Percentiles rank a stretch among this genome's conserved stretches.
These are phyloP conservation scores for Bryconaethiops microstoma DNA, from an alignment of 2,797 vertebrate species.

Conservation along the genomic window DNA sequence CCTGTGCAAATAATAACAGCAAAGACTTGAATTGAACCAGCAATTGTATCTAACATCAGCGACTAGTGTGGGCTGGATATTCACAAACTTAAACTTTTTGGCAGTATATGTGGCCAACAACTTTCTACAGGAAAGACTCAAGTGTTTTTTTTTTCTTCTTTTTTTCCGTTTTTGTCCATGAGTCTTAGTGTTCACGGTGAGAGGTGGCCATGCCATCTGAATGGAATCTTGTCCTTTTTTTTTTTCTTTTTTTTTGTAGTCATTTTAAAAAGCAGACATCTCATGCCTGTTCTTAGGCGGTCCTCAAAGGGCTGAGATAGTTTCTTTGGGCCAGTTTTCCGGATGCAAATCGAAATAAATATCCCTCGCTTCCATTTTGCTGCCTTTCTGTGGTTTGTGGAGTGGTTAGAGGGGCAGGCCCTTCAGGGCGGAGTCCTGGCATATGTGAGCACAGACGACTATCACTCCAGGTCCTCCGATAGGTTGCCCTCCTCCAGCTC, in stretches of 20 bases:
- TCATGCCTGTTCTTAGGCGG: constrained; percentile 88
- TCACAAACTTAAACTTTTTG: constrained; percentile 99
- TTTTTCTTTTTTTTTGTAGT: constrained; percentile 39
- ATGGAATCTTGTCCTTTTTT: constrained; percentile 78
- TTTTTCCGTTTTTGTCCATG: constrained; percentile 78
- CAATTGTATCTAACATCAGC: constrained; percentile 98
- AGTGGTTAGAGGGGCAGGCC: constrained; percentile 83
- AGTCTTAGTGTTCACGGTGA: constrained; percentile 80
- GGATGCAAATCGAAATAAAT: constrained; percentile 99
- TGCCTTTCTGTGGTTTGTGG: constrained; percentile 86
- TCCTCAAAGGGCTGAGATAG: constrained; percentile 94
- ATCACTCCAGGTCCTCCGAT: constrained; percentile 98
- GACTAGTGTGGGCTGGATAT: constrained; percentile 97
- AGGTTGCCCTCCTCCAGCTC: constrained; percentile 99
- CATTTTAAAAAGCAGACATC: constrained; percentile 82
- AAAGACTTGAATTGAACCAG: constrained; percentile 99
- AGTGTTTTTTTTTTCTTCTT: constrained; percentile 69
- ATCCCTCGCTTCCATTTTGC: constrained; percentile 93
- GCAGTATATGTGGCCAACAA: constrained; percentile 87
- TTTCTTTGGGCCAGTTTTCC: constrained; percentile 92
- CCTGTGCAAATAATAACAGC: constrained; percentile 99
- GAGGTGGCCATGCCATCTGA: constrained; percentile 85
- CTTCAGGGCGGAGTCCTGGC: constrained; percentile 71
- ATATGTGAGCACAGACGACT: constrained; percentile 55
- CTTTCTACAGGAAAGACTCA: constrained; percentile 93